Base-by-base conservation (phyloP, 2,797 vertebrate genomes). In the Sebastiscus albofasciatus region DNA sequence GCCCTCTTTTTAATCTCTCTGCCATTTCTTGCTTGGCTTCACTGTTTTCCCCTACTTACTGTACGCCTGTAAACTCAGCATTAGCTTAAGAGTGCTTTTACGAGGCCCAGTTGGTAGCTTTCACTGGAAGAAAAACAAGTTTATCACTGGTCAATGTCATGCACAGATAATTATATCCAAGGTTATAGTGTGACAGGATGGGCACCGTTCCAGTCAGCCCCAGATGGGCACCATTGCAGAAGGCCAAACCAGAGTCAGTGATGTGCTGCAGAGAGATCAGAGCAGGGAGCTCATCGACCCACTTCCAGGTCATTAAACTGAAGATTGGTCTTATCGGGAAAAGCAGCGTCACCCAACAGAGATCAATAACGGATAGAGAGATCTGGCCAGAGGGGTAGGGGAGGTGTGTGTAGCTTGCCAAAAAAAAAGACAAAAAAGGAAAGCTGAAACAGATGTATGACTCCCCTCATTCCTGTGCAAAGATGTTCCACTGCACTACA, bases 291-390 rank as follows among this genome's bases (percentile, higher is more conserved):
- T 81, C 83, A 94, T 95, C 83, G 87, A 92, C 93, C 89, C 71
- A 68, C 83, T 92, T 93, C 90, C 90, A 91, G 88, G 88, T 95
- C 94, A 94, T 96, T 95, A 94, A 92, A 92, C 88, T 75, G 79
- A 82, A 67, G 89, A 93, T 88, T 86, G 87, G 87, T 87, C 76
- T 93, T 90, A 88, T 93, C 82, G 85, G 84, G 80, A 78, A 85
- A 79, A 84, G 87, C 86, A 89, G 85, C 84, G 24, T 93, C 93
- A 88, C 89, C 85, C 91, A 87, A 65, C 71, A 72, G 76, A 85
- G 90, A 94, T 95, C 94, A 88, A 95, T 95, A 90, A 56, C 7
- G 10, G 82, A 93, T 86, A 88, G 87, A 94, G 88, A 92, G 88
- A 88, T 93, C 81, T 80, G 72, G 58, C 81, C 84, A 59, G 86